Evolutionary conservation across 1,140 invertebrate species (phyloP), one percentile per base, ranked within the genome.

Genomic region (fruit fly (Drosophila melanogaster)): DNA sequence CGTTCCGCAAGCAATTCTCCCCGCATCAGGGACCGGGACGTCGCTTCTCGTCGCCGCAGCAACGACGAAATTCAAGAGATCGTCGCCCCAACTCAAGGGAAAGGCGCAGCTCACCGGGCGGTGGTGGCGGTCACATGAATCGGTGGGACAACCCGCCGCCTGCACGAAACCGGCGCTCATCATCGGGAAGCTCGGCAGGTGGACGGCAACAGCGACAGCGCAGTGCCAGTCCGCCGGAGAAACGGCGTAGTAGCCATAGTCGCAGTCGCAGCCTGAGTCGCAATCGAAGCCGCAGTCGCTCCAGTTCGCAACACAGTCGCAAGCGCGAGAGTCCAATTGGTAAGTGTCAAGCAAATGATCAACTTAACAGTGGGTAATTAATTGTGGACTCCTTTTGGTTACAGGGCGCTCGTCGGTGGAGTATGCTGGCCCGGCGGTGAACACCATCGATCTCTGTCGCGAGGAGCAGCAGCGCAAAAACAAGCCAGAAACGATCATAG

Each of bases 381-480:
- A 41, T 33, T 5, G 3, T 12, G 2, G 11, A 1, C 7, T n/a
- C 14, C 2, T 49, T 15, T 19, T 0, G 19, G 19, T n/a, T 77
- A 86, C 17, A 87, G 81, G 55, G 1, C 90, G 90, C 14, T 85
- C 79, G 2, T 91, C 90, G 15, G 90, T 91, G 7, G 90, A 91
- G 47, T 91, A 64, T 19, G 60, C 76, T 46, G 90, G 79, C 4
- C 90, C 90, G 22, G 14, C 77, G n/a, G 69, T 91, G 10, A 91
- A 89, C 55, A 90, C 90, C 41, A 90, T 91, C 56, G 90, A 91
- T 77, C 85, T 91, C 40, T 87, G 84, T 53, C 84, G 85, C 40
- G 93, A 93, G 50, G 93, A 94, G 47, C 93, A 93, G 84, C 92
- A 71, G 49, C 77, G 65, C 30, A 83, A 90, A 57, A 57, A 80